Conservation (phyloP, 2,113 vertebrate species). For the Oplegnathus fasciatus region DNA sequence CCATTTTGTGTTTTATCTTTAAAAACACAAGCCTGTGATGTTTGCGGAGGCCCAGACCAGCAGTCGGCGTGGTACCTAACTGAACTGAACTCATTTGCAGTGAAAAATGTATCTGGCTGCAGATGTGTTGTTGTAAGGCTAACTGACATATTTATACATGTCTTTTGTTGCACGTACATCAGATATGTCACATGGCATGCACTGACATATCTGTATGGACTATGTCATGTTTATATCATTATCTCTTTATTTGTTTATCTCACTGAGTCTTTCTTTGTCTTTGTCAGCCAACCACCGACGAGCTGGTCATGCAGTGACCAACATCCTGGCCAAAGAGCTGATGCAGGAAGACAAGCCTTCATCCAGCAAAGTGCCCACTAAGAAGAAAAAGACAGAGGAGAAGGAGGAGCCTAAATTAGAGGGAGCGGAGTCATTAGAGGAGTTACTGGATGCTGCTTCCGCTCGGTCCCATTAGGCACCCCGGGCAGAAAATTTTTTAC, state of each 20-base stretch:
- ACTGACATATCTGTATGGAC: slow-evolving; percentile 27
- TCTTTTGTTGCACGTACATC: slow-evolving; percentile 12
- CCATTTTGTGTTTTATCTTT: slow-evolving; percentile 30
- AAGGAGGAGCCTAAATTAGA: slow-evolving; percentile 64
- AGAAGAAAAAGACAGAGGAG: slow-evolving; percentile 49
- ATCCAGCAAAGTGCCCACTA: slow-evolving; percentile 44
- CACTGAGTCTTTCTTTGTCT: slow-evolving; percentile 32
- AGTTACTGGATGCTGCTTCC: slow-evolving; percentile 75
- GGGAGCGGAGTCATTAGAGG: slow-evolving; percentile 79
- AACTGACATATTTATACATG: neutral
- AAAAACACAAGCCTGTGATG: neutral
- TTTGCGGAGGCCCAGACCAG: neutral
- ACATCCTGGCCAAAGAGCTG: slow-evolving; percentile 90
- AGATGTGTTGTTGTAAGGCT: slow-evolving; percentile 13
- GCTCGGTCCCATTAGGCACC: slow-evolving; percentile 75
- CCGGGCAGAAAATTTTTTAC: neutral
- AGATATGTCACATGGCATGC: slow-evolving; percentile 42
- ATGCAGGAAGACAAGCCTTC: slow-evolving; percentile 84
- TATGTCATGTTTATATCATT: neutral
- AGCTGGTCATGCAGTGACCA: slow-evolving; percentile 90
- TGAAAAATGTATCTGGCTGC: neutral
- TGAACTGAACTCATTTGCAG: slow-evolving; percentile 7
- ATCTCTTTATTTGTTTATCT: neutral
- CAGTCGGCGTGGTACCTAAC: slow-evolving; percentile 7
- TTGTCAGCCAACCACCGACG: slow-evolving; percentile 88